Evolutionary conservation across 2,888 invertebrate species (phyloP).

Genomic region (Apodemia duryi): DNA sequence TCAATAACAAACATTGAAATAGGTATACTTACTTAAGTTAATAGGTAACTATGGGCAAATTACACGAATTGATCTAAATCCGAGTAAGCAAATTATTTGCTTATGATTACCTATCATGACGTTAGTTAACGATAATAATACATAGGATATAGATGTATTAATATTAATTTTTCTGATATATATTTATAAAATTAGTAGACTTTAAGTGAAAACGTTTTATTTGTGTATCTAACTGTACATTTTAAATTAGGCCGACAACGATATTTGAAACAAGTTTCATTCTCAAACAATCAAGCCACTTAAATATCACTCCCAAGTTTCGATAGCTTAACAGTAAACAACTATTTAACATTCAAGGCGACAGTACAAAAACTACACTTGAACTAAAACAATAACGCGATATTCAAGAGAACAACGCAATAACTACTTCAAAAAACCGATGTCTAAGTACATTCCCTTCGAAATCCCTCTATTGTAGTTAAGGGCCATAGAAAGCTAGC

Average conservation of each 20-base stretch:
- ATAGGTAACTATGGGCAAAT: too few relatives aligned
- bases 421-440: slow-evolving; percentile 36
- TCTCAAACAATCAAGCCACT: slow-evolving; percentile 6
- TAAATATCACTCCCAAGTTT: slow-evolving; percentile 2
- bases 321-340: slow-evolving; percentile 7
- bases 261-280: not conserved
- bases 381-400: slow-evolving; percentile 9
- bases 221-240: not conserved
- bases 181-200: not conserved
- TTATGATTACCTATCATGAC: too few relatives aligned
- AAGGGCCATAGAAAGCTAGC: slow-evolving; percentile 52
- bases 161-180: too few relatives aligned
- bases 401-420: slow-evolving; percentile 25
- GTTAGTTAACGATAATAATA: too few relatives aligned
- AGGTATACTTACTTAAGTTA: too few relatives aligned
- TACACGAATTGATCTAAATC: too few relatives aligned
- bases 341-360: slow-evolving; percentile 1
- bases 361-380: slow-evolving; percentile 9
- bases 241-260: not conserved
- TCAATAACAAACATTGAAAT: too few relatives aligned
- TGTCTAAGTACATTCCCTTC: slow-evolving; percentile 48
- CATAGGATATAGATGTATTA: too few relatives aligned
- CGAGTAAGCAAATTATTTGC: too few relatives aligned
- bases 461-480: slow-evolving; percentile 52
- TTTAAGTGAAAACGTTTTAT: not conserved